Percentiles rank a stretch among this genome's conserved stretches.
Evolutionary conservation across 2,888 invertebrate species (phyloP).

Genomic region (Scrobipalpa costella): DNA sequence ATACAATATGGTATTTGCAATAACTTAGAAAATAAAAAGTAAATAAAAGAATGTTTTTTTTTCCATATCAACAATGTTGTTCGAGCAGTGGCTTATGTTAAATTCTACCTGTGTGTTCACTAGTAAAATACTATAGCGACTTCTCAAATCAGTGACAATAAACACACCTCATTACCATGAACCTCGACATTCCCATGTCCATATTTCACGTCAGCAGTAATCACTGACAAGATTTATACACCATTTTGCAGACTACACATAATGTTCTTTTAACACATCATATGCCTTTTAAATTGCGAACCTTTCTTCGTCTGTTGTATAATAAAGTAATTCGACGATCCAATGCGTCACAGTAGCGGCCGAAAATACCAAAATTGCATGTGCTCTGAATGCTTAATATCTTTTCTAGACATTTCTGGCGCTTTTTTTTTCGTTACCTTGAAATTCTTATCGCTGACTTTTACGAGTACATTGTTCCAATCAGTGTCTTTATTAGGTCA

Average conservation of each 20-base stretch:
- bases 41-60: too few relatives aligned
- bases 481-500: not conserved
- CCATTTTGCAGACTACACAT: not conserved
- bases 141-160: too few relatives aligned
- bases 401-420: not conserved
- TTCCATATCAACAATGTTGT: too few relatives aligned
- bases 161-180: not conserved
- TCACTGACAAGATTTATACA: slow-evolving; percentile 14
- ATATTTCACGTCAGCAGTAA: slow-evolving; percentile 17
- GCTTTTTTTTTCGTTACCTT: not conserved
- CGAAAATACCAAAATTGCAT: slow-evolving; percentile 30
- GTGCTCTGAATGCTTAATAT: slow-evolving; percentile 28
- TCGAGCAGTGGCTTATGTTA: not conserved
- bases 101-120: not conserved
- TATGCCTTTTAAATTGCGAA: slow-evolving; percentile 8
- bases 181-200: slow-evolving; percentile 7
- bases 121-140: not conserved
- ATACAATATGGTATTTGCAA: too few relatives aligned
- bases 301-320: slow-evolving; percentile 28
- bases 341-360: slow-evolving; percentile 35
- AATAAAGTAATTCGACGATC: slow-evolving; percentile 30
- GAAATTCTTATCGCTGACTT: not conserved
- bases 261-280: slow-evolving; percentile 4
- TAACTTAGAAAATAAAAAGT: too few relatives aligned
- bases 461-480: not conserved